Evolutionary conservation across 2,888 invertebrate genomes (phyloP), one percentile per base, ranked within the genome.

Genomic region (Venusia cambrica): DNA sequence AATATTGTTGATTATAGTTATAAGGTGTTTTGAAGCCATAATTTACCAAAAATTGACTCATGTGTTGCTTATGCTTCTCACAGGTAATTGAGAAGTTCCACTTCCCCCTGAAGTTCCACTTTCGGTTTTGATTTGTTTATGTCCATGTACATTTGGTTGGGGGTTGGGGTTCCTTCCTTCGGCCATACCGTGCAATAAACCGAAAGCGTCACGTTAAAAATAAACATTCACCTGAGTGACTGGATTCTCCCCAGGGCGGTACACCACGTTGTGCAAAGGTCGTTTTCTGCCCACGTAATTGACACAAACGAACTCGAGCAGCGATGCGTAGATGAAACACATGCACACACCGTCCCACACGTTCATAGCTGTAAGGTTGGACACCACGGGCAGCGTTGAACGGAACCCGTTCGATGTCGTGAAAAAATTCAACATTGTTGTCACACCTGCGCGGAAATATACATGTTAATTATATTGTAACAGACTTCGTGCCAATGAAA

Each of bases 351-450:
- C 97, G 76, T 97, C 97, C 97, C 97, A 97, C 29, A 97, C 95
- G 87, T 97, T 97, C 97, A 97, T 97, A 21, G 97, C 97, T 33
- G 96, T 96, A 62, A 97, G 83, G 81, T 97, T 97, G 32, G 97
- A 97, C 46, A 97, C 97, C 57, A 97, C 97, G 9, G 97, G 97
- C 67, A 97, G 89, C 29, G 96, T 97, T 61, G 95, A 94, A 68
- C 96, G 93, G 88, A 96, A 96, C 64, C 95, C 95, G 75, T 95
- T 96, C 58, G 96, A 96, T 71, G 97, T 97, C 62, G 97, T 97
- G 93, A 97, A 97, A 92, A 97, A 97, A 90, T 97, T 97, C 92
- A 97, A 93, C 97, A 97, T 97, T 83, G 97, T 97, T 63, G 97
- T 97, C 71, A 97, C 97, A 87, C 97, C 97, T 95, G 88, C 51